Conservation (phyloP, 1,140 invertebrate genomes). For the Drosophila orosa region DNA sequence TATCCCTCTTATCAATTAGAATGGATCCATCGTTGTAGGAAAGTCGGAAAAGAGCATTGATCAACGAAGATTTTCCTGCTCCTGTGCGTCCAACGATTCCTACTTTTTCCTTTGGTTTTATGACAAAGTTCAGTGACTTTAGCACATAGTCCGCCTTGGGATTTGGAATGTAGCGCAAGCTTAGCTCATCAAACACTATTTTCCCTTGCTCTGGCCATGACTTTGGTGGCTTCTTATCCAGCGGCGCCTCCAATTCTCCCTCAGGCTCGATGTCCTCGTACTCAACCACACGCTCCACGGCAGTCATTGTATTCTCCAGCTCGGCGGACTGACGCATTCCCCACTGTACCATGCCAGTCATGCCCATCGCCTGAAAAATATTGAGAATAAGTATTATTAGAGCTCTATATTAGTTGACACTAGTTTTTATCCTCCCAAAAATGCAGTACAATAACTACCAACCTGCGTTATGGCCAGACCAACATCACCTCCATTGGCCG, state of each 20-base stretch:
- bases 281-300: constrained; percentile 91
- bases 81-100: constrained; percentile 94
- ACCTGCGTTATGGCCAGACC: constrained; percentile 91
- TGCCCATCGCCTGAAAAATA: constrained; percentile 86
- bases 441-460: not conserved
- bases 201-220: constrained; percentile 89
- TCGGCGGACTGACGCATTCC: constrained; percentile 93
- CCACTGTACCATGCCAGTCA: constrained; percentile 94
- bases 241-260: constrained; percentile 86
- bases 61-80: constrained; percentile 96
- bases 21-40: constrained; percentile 90
- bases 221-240: constrained; percentile 87
- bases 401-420: no score
- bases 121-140: constrained; percentile 87
- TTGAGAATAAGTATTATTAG: not conserved
- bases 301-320: constrained; percentile 93
- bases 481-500: constrained; percentile 89
- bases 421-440: no score
- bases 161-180: constrained; percentile 87
- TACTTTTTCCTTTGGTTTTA: constrained; percentile 87
- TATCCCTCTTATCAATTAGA: constrained; percentile 89
- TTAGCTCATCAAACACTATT: constrained; percentile 88
- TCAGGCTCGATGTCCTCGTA: constrained; percentile 90
- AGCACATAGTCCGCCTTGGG: constrained; percentile 87
- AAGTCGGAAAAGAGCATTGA: constrained; percentile 91